phyloP scores from a whole-genome alignment of 2,797 vertebrate species.

The Sphenodon punctatus region DNA sequence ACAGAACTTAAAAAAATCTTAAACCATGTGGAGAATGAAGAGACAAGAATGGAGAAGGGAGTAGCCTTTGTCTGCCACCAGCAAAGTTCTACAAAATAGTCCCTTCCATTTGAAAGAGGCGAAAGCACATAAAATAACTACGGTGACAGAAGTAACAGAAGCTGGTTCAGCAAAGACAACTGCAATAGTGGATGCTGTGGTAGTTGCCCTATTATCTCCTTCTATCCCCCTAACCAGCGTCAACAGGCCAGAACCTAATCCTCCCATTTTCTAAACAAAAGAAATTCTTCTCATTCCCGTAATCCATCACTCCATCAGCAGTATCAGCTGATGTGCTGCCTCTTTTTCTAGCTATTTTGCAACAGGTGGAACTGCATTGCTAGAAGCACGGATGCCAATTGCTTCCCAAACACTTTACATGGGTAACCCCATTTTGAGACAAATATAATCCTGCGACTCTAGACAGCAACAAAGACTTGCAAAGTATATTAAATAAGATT shows the following conservation, averaged over 20 bases:
- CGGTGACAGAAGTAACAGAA: not conserved
- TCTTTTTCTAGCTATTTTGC: conserved; percentile 6
- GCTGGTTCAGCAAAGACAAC: not conserved
- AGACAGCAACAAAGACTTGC: no score
- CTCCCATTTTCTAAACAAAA: conserved; percentile 60
- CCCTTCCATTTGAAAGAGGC: not conserved
- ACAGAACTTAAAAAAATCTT: not conserved
- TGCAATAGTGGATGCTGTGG: not conserved
- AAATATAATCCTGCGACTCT: no score
- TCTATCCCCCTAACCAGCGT: conserved; percentile 30
- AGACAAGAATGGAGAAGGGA: not conserved
- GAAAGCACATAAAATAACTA: not conserved
- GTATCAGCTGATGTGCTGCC: conserved; percentile 53
- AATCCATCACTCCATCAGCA: conserved; percentile 62
- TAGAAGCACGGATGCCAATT: no score
- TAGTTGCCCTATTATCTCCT: not conserved
- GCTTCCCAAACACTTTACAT: no score
- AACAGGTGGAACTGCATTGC: not conserved
- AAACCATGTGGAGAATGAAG: not conserved
- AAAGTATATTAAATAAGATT: no score
- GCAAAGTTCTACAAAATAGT: not conserved
- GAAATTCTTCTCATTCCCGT: conserved; percentile 50
- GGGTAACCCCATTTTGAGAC: no score
- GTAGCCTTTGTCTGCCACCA: not conserved
- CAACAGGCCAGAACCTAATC: conserved; percentile 59